Conservation (phyloP, 2,797 vertebrate genomes). For the Hypotaenidia philippensis region DNA sequence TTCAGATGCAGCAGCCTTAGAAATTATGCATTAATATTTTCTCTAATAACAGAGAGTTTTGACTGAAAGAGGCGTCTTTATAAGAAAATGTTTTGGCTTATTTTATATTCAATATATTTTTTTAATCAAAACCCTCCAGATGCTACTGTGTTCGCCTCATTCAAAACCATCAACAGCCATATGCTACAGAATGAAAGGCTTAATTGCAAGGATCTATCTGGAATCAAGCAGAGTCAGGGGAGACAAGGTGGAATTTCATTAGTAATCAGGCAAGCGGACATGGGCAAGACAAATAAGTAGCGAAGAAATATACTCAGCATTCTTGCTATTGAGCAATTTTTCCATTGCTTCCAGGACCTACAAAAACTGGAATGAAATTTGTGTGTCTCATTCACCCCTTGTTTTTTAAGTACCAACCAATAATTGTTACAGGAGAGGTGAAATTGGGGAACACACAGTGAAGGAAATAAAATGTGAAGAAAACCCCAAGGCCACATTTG, state of each 20-base stretch:
- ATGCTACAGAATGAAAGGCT: conserved; percentile 48
- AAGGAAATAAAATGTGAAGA: background rate
- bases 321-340: background rate
- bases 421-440: background rate
- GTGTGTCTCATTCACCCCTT: background rate
- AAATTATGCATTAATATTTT: background rate
- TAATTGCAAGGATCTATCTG: conserved; percentile 46
- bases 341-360: background rate
- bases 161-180: conserved; percentile 36
- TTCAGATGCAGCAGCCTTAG: background rate
- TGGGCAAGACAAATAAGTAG: background rate
- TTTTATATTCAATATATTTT: conserved; percentile 33
- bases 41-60: background rate
- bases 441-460: background rate
- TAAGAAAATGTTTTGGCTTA: background rate
- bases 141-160: conserved; percentile 17
- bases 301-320: background rate
- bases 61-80: background rate
- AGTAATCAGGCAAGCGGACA: background rate
- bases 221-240: background rate
- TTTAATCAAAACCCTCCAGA: conserved; percentile 66
- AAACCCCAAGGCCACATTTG: background rate
- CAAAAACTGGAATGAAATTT: background rate
- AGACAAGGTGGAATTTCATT: background rate
- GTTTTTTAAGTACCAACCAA: background rate